Percentiles rank a stretch among this genome's conserved stretches.
These are phyloP conservation scores for Pteronura brasiliensis DNA, from an alignment of 2,113 vertebrate genomes.

Conservation along the genomic window DNA sequence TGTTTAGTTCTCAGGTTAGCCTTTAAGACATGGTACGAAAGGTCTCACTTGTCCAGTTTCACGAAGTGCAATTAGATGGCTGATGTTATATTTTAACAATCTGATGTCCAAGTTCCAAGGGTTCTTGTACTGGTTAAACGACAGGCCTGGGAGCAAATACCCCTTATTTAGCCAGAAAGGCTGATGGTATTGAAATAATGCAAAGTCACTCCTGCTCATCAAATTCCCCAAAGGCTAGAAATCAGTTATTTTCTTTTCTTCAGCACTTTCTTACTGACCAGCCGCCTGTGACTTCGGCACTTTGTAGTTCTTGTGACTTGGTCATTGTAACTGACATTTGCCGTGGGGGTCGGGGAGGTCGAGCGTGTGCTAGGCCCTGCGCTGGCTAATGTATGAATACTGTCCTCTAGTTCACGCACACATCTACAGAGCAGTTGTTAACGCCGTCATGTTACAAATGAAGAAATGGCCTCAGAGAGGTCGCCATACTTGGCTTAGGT, in stretches of 20 bases:
- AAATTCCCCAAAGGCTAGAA: neutral
- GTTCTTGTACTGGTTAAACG: slow-evolving; percentile 20
- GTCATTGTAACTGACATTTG: neutral
- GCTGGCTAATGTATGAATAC: neutral
- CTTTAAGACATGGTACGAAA: slow-evolving; percentile 56
- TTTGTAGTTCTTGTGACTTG: neutral
- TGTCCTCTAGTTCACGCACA: neutral
- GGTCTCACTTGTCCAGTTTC: slow-evolving; percentile 17
- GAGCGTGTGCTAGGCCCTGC: neutral
- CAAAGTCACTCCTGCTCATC: neutral
- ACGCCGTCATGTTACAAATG: neutral
- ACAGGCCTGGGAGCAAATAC: neutral
- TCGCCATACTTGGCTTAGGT: neutral
- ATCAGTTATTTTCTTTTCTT: neutral
- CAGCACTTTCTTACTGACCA: slow-evolving; percentile 14
- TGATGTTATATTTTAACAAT: slow-evolving; percentile 66
- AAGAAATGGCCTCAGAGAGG: neutral
- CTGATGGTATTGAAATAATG: neutral
- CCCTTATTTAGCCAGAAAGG: neutral
- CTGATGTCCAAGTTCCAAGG: neutral
- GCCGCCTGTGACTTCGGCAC: neutral
- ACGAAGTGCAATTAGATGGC: neutral
- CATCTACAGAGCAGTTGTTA: neutral
- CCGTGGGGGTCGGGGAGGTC: too few relatives aligned
- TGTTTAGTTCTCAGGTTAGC: neutral